These are phyloP conservation scores for Cotesia vestalis DNA, from an alignment of 1,140 invertebrate genomes.

Conservation along the genomic window DNA sequence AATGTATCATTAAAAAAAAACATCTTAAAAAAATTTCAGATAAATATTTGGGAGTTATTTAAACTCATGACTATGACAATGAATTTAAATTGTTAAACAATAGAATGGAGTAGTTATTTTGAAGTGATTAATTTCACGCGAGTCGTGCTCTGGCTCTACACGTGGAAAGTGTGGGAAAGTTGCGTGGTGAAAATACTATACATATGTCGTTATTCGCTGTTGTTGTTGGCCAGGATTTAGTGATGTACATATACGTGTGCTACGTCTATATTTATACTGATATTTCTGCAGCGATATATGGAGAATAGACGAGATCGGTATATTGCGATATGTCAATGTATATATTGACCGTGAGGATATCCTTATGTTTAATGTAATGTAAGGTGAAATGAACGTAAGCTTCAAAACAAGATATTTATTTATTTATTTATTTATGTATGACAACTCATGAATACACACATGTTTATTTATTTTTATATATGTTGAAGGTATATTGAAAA, in stretches of 20 bases:
- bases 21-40: neutral
- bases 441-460: too few species aligned
- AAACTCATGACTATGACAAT: neutral
- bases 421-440: too few species aligned
- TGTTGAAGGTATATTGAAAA: neutral
- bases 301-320: slow-evolving; percentile 19
- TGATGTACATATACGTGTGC: too few species aligned
- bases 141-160: neutral
- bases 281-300: neutral
- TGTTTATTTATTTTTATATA: neutral
- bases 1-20: too few species aligned
- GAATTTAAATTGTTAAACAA: slow-evolving; percentile 10
- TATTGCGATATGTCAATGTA: slow-evolving; percentile 24
- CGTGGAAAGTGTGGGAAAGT: slow-evolving; percentile 66
- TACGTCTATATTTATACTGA: slow-evolving; percentile 5
- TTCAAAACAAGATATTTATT: too few species aligned
- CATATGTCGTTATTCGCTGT: slow-evolving; percentile 44
- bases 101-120: slow-evolving; percentile 7
- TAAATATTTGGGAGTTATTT: neutral
- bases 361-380: neutral
- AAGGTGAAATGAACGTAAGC: slow-evolving; percentile 9
- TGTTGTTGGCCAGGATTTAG: too few species aligned
- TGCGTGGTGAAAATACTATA: slow-evolving; percentile 56
- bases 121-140: slow-evolving; percentile 26
- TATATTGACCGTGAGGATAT: slow-evolving; percentile 22